Evolutionary conservation across 2,797 vertebrate genomes (phyloP).

Genomic region (Pseudocheirus occidentalis): DNA sequence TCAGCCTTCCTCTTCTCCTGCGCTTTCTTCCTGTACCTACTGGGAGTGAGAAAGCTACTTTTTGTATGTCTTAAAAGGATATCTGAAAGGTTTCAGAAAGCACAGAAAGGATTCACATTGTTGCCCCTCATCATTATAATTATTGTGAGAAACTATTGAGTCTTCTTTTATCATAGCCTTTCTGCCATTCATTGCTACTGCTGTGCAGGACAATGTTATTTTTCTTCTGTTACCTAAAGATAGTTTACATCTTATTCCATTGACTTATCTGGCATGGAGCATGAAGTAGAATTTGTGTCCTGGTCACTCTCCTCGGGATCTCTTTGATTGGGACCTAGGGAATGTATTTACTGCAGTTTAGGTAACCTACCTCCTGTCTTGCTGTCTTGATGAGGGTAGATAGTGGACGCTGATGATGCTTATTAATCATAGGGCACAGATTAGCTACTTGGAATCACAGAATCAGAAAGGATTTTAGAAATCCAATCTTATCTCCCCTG

Average conservation of each 20-base stretch:
- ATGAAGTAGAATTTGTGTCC: neutral
- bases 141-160: neutral
- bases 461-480: neutral
- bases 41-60: neutral
- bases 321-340: neutral
- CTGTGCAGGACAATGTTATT: neutral
- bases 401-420: constrained; percentile 13
- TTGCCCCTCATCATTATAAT: constrained; percentile 6
- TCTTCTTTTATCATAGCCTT: neutral
- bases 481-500: neutral
- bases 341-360: constrained; percentile 37
- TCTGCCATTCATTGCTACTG: constrained; percentile 4
- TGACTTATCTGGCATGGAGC: neutral
- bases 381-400: constrained; percentile 19
- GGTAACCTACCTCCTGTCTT: constrained; percentile 23
- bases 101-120: constrained; percentile 26
- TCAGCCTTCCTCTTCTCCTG: neutral
- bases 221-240: neutral
- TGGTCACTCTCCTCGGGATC: neutral
- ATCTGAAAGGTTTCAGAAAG: neutral
- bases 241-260: neutral
- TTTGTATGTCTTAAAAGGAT: neutral
- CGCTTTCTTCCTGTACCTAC: neutral
- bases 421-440: neutral
- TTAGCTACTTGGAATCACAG: neutral